Percentiles rank a stretch among this genome's conserved stretches.
Evolutionary conservation across 2,888 invertebrate species (phyloP).

Genomic region (Netelia fuscicornis): DNA sequence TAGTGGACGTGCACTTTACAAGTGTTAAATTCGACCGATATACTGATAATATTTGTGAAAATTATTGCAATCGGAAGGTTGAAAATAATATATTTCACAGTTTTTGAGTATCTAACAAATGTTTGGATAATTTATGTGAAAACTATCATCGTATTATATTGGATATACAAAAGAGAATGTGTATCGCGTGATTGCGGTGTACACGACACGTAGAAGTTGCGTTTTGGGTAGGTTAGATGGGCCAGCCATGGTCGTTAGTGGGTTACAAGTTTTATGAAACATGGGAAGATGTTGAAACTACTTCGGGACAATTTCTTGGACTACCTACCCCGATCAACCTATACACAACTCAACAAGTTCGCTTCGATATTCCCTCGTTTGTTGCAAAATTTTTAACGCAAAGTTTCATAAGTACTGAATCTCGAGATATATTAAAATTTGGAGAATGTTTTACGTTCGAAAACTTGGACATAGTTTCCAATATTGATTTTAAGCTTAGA

Average conservation of each 20-base stretch:
- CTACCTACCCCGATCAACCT: slow-evolving; percentile 26
- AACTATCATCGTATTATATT: no score
- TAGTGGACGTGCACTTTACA: no score
- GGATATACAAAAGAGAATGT: no score
- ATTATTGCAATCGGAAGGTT: no score
- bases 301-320: slow-evolving; percentile 18
- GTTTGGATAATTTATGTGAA: no score
- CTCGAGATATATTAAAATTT: slow-evolving; percentile 17
- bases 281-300: slow-evolving; percentile 19
- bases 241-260: slow-evolving; percentile 19
- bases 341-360: slow-evolving; percentile 16
- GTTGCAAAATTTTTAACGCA: slow-evolving; percentile 10
- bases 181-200: no score
- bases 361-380: background rate
- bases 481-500: background rate
- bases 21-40: no score
- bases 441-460: background rate
- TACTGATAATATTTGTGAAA: no score
- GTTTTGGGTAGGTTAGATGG: slow-evolving; percentile 33
- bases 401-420: slow-evolving; percentile 12
- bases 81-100: no score
- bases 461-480: background rate
- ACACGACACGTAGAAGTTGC: background rate
- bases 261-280: slow-evolving; percentile 18
- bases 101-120: no score